phyloP scores from a whole-genome alignment of 2,113 vertebrate species.

The Psophia crepitans region DNA sequence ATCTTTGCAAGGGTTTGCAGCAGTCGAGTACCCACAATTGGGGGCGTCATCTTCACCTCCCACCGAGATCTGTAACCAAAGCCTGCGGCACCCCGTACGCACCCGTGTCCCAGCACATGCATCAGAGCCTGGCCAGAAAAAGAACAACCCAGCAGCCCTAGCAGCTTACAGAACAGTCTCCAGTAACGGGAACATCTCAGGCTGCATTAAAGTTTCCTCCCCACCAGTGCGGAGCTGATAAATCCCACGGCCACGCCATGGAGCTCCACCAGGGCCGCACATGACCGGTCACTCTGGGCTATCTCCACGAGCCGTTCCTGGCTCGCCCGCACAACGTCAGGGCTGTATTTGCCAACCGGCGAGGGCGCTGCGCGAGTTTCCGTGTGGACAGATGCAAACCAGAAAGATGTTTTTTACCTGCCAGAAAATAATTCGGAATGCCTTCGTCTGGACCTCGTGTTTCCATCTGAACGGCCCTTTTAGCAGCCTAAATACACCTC shows the following conservation, averaged over 20 bases:
- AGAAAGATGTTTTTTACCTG: constrained; percentile 10
- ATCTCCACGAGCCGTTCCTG: background rate
- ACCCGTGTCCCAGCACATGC: rapidly evolving
- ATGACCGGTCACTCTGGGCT: background rate
- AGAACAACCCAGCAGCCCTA: background rate
- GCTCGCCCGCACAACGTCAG: background rate
- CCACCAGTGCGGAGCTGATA: background rate
- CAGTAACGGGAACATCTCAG: background rate
- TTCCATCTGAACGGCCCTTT: background rate
- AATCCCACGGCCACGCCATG: background rate
- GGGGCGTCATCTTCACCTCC: background rate
- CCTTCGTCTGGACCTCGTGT: background rate
- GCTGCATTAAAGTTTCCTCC: background rate
- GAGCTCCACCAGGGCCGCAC: background rate
- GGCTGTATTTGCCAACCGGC: background rate
- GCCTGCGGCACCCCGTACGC: background rate
- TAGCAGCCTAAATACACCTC: background rate
- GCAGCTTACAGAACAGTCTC: background rate
- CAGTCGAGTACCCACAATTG: rapidly evolving
- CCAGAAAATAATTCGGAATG: constrained; percentile 24
- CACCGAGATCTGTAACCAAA: background rate
- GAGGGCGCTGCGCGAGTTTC: rapidly evolving
- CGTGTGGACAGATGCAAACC: background rate
- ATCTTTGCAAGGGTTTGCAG: background rate
- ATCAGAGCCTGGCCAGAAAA: background rate